These are phyloP conservation scores for Triplophysa bombifrons DNA, from an alignment of 2,797 vertebrate species.

Conservation along the genomic window DNA sequence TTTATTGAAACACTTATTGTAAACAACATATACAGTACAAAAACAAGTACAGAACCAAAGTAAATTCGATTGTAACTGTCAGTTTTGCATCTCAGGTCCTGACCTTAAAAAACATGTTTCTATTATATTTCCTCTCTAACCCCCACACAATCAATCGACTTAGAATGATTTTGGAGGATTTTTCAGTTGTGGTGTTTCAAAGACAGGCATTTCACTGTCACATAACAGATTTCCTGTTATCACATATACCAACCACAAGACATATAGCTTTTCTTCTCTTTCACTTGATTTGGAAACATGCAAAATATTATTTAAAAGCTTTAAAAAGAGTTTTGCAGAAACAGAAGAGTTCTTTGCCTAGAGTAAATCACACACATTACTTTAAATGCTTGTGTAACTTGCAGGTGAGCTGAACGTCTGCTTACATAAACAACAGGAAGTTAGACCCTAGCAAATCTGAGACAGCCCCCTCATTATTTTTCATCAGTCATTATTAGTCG, in stretches of 20 bases:
- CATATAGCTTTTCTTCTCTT: neutral
- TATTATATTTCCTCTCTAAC: too few relatives aligned
- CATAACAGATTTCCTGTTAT: constrained; percentile 19
- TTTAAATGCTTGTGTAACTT: neutral
- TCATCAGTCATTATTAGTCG: too few relatives aligned
- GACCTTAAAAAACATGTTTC: too few relatives aligned
- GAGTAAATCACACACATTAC: neutral
- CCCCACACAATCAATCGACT: too few relatives aligned
- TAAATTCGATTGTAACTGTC: too few relatives aligned
- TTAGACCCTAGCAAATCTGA: neutral
- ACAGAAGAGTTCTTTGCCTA: neutral
- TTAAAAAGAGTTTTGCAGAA: neutral
- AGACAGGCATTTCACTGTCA: neutral
- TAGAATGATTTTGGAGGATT: too few relatives aligned
- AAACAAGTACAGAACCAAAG: too few relatives aligned
- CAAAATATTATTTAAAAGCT: neutral
- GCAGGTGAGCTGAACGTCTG: neutral
- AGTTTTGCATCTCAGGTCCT: too few relatives aligned
- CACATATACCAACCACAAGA: neutral
- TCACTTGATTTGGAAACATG: neutral
- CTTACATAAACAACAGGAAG: constrained; percentile 4
- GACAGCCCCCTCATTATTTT: neutral
- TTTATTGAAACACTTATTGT: neutral
- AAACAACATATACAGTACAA: too few relatives aligned
- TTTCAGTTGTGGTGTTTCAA: neutral